phyloP scores from a whole-genome alignment of 2,888 invertebrate species.

The Chloroclystis v-ata region DNA sequence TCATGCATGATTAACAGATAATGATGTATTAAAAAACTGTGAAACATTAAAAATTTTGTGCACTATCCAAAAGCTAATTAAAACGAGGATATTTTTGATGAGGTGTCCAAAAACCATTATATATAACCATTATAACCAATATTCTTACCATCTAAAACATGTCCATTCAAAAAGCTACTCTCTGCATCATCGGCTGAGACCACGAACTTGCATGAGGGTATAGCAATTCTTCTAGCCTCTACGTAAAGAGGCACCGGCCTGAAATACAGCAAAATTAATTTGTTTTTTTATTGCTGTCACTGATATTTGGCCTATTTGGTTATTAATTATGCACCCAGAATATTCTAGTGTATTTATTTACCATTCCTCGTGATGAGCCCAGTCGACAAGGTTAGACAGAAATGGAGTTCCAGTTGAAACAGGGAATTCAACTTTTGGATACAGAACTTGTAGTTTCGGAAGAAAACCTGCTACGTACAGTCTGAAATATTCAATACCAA shows the following conservation, averaged over 20 bases:
- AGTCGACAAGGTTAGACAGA: conserved; percentile 86
- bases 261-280: background rate
- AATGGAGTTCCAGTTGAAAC: conserved; percentile 90
- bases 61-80: no score
- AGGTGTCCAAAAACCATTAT: no score
- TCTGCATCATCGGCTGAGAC: conserved; percentile 66
- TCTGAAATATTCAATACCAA: conserved; percentile 52
- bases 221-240: conserved; percentile 6
- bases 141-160: conserved; percentile 85
- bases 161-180: conserved; percentile 82
- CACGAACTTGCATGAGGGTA: conserved; percentile 12
- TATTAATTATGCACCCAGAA: no score
- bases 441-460: conserved; percentile 82
- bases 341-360: conserved; percentile 33
- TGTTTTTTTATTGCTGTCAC: no score
- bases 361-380: conserved; percentile 88
- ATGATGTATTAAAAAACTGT: no score
- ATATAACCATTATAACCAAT: no score
- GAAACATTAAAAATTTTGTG: no score
- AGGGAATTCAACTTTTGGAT: conserved; percentile 85
- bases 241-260: conserved; percentile 15
- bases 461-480: conserved; percentile 85
- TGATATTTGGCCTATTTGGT: no score
- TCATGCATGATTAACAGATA: no score
- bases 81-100: no score